phyloP scores from a whole-genome alignment of 2,888 invertebrate species.

The Drosophila hamatofila region DNA sequence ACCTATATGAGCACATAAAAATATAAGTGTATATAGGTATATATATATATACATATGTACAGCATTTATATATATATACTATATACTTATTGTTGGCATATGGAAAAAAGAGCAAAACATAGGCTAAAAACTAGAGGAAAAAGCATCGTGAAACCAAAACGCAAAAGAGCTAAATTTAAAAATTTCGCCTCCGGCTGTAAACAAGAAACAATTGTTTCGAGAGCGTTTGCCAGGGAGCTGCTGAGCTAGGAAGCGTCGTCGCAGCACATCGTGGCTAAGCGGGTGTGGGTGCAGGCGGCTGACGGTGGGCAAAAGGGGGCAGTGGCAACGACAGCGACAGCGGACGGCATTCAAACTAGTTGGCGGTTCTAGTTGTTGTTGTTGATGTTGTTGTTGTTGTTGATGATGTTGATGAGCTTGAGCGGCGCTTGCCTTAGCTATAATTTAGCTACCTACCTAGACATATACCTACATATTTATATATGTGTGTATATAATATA shows the following conservation, averaged over 20 bases:
- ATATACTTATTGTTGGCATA: not conserved
- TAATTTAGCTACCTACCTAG: constrained; percentile 56
- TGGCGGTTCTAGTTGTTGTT: constrained; percentile 40
- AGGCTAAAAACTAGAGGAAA: not conserved
- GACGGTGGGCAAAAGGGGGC: too few relatives aligned
- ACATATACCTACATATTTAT: not conserved
- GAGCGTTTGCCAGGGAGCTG: constrained; percentile 52
- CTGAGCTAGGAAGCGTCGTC: constrained; percentile 32
- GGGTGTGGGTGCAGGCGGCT: not conserved
- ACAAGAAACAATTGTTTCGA: constrained; percentile 70
- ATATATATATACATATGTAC: not conserved
- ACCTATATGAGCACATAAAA: not conserved
- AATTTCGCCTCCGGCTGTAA: constrained; percentile 66
- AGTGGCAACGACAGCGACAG: not conserved
- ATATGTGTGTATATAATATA: too few relatives aligned
- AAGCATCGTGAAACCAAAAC: constrained; percentile 41
- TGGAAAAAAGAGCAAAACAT: not conserved
- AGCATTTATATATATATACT: not conserved
- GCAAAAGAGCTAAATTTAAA: constrained; percentile 57
- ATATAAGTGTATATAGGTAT: not conserved
- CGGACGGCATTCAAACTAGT: constrained; percentile 47
- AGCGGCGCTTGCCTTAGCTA: constrained; percentile 54
- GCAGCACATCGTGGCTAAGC: not conserved
- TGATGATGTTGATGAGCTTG: constrained; percentile 48
- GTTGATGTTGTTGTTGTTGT: constrained; percentile 27